These are phyloP conservation scores for Setipinna tenuifilis DNA, from an alignment of 2,797 vertebrate species.

Conservation along the genomic window DNA sequence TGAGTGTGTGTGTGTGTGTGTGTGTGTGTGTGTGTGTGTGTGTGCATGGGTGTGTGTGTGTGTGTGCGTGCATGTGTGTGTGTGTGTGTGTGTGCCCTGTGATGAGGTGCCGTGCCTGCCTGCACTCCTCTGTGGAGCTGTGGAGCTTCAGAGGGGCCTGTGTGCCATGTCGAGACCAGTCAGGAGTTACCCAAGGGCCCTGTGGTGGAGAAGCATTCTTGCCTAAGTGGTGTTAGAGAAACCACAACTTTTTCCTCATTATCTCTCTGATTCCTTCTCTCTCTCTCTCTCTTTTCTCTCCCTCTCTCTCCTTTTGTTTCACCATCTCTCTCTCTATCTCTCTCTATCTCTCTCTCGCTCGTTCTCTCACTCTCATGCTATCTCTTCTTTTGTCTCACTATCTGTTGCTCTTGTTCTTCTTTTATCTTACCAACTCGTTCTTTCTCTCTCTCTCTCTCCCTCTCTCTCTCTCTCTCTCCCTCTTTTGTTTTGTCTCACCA, in stretches of 20 bases:
- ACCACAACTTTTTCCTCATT: not conserved
- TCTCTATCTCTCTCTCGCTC: no score
- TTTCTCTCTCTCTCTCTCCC: no score
- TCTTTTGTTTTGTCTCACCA: not conserved
- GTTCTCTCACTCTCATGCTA: not conserved
- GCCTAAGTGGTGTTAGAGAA: constrained; percentile 10
- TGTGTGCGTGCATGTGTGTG: not conserved
- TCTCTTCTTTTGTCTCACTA: not conserved
- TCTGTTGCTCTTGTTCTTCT: not conserved
- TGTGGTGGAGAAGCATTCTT: not conserved
- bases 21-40: constrained; percentile 14
- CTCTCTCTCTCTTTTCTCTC: not conserved
- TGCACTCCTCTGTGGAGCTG: no score
- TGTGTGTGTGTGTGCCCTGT: not conserved
- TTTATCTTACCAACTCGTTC: no score
- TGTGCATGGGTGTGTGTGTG: not conserved
- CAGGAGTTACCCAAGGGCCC: not conserved
- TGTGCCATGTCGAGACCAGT: not conserved
- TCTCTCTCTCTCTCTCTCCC: no score
- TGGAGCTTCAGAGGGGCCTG: not conserved
- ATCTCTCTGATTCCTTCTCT: not conserved
- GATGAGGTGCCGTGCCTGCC: no score
- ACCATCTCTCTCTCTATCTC: no score
- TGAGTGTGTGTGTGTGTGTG: constrained; percentile 8
- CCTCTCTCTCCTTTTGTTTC: not conserved